Evolutionary conservation across 92 coral and sea anemone species (phyloP).

Genomic region (Epizoanthus fatuus): DNA sequence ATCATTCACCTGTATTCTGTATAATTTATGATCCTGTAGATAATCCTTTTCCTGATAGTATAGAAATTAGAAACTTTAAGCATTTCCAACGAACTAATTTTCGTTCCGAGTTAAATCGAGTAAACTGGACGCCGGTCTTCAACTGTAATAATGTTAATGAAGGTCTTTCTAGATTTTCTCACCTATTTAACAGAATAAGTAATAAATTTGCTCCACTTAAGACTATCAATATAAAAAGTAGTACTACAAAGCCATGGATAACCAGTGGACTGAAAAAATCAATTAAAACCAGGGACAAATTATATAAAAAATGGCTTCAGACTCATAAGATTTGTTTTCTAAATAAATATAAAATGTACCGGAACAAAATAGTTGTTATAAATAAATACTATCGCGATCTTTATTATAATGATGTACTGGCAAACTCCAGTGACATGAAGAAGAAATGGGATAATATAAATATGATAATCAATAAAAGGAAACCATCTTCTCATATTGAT

Average conservation of each 20-base stretch:
- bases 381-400: slow-evolving; percentile 46
- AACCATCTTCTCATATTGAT: slow-evolving; percentile 44
- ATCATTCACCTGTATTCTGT: slow-evolving; percentile 54
- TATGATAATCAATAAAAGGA: slow-evolving; percentile 44
- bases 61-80: slow-evolving; percentile 52
- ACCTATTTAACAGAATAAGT: slow-evolving; percentile 53
- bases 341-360: slow-evolving; percentile 24
- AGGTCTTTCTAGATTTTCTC: slow-evolving; percentile 51
- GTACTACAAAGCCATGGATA: slow-evolving; percentile 54
- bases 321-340: slow-evolving; percentile 26
- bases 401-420: slow-evolving; percentile 47
- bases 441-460: slow-evolving; percentile 27
- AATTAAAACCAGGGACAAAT: slow-evolving; percentile 46
- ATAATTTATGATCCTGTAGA: slow-evolving; percentile 37
- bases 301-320: slow-evolving; percentile 63
- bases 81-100: neutral
- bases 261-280: slow-evolving; percentile 49
- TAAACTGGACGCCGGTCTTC: slow-evolving; percentile 39
- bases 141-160: slow-evolving; percentile 48
- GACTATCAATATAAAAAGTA: slow-evolving; percentile 46
- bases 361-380: slow-evolving; percentile 36
- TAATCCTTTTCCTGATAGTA: slow-evolving; percentile 51
- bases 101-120: slow-evolving; percentile 3
- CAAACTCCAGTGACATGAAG: slow-evolving; percentile 20
- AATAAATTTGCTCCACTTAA: slow-evolving; percentile 62